These are phyloP conservation scores for Botia almorhae DNA, from an alignment of 2,797 vertebrate species.

Conservation along the genomic window DNA sequence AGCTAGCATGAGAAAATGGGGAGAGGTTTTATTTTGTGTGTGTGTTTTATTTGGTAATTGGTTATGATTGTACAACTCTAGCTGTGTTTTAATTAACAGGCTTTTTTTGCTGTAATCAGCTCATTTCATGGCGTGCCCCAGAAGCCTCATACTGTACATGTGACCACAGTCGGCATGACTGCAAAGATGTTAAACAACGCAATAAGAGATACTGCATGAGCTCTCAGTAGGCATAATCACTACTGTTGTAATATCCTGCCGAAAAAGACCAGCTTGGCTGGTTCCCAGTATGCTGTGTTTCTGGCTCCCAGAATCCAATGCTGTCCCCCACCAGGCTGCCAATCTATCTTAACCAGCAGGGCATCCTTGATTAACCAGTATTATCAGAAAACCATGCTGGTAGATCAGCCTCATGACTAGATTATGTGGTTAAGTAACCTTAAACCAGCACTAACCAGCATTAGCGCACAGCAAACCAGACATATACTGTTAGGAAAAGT, in stretches of 20 bases:
- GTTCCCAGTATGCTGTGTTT: neutral
- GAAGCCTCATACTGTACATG: neutral
- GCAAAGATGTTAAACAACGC: slow-evolving; percentile 18
- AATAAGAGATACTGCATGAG: neutral
- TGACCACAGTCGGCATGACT: neutral
- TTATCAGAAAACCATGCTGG: too few relatives aligned
- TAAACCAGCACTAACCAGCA: neutral
- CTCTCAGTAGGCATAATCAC: neutral
- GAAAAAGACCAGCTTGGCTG: neutral
- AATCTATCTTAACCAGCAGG: neutral
- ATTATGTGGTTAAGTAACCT: neutral
- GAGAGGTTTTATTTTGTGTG: neutral
- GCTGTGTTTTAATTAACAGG: neutral
- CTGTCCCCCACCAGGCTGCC: neutral
- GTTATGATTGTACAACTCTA: slow-evolving; percentile 4
- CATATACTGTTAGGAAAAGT: neutral
- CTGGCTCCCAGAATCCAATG: neutral
- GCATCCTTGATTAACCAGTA: too few relatives aligned
- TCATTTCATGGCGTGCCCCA: neutral
- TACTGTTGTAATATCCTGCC: neutral
- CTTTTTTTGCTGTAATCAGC: neutral
- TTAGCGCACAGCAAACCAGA: neutral
- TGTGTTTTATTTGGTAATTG: neutral
- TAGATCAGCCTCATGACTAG: too few relatives aligned
- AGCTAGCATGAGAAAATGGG: neutral